Percentiles rank a stretch among this genome's conserved stretches.
These are phyloP conservation scores for Petrosia ficiformis DNA, from an alignment of 37 sponge, comb jelly and placozoan genomes.

Conservation along the genomic window DNA sequence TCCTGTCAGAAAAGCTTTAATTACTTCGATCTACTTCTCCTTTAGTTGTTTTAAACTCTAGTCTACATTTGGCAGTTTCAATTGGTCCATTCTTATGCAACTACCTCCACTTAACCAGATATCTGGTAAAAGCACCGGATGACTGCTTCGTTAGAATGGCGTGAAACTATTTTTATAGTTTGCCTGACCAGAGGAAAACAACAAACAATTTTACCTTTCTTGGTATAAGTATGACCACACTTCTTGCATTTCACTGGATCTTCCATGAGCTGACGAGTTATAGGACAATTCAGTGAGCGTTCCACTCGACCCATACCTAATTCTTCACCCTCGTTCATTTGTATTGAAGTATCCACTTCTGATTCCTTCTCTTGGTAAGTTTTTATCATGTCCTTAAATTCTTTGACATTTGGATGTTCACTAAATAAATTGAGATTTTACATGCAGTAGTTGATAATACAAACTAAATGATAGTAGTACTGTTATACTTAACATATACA, in stretches of 20 bases:
- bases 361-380: background rate
- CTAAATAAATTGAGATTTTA: too few species aligned
- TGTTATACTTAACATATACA: background rate
- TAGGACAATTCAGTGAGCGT: constrained; percentile 59
- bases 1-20: too few species aligned
- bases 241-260: constrained; percentile 56
- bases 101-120: background rate
- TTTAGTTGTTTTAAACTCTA: background rate
- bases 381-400: background rate
- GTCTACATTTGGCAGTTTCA: background rate
- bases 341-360: background rate
- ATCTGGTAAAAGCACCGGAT: too few species aligned
- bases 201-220: constrained; percentile 29
- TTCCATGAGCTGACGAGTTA: constrained; percentile 47
- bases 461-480: too few species aligned
- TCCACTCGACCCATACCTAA: constrained; percentile 43
- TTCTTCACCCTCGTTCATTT: constrained; percentile 22
- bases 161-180: too few species aligned
- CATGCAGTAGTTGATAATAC: too few species aligned
- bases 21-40: background rate
- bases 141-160: too few species aligned
- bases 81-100: background rate
- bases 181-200: too few species aligned
- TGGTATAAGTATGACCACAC: constrained; percentile 62
- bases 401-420: background rate